Base-by-base conservation (phyloP, 30 jellyfish, hydroid and myxozoan species). In the Pelagia noctiluca region DNA sequence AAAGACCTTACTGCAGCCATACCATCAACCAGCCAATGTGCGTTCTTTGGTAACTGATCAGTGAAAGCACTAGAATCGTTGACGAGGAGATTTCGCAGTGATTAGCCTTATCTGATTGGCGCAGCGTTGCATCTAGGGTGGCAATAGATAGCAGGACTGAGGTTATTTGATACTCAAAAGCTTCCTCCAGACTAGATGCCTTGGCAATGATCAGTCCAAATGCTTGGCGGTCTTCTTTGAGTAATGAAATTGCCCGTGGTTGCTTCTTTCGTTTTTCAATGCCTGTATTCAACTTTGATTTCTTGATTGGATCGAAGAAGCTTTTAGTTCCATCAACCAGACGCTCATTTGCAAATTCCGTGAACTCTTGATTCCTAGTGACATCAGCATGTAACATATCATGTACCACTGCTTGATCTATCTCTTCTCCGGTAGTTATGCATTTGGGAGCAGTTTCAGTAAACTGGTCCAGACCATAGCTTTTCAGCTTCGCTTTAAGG, bases 171-270 rank as follows among this genome's bases (percentile, higher is more conserved):
- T n/a, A n/a, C n/a, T n/a, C n/a, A n/a, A n/a, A n/a, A 23, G 90
- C 86, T 35, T 79, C 86, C 35, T 79, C 74, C 54, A 79, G 33
- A 31, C 83, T 36, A n/a, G 60, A 22, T 18, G 90, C 85, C 33
- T 79, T 79, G 3, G 90, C 61, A 38, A 79, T 72, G 19, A 79
- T 23, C 90, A 54, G 63, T n/a, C n/a, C n/a, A n/a, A n/a, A n/a
- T n/a, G n/a, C n/a, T n/a, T n/a, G n/a, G n/a, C n/a, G n/a, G n/a
- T 36, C 90, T 35, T 64, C 75, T 65, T 79, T 79, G 25, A 79
- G 47, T 28, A 79, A 60, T 10, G 85, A 31, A 7, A 60, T 33
- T 13, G 90, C 90, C 38, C 49, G 21, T 61, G 73, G 75, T 42
- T 35, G 72, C 1, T 33, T 34, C 47, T 35, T 79, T 64, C 86